Percentiles rank a stretch among this genome's conserved stretches.
Conservation (phyloP, 2,113 vertebrate genomes). For the Plecturocebus donacophilus region DNA sequence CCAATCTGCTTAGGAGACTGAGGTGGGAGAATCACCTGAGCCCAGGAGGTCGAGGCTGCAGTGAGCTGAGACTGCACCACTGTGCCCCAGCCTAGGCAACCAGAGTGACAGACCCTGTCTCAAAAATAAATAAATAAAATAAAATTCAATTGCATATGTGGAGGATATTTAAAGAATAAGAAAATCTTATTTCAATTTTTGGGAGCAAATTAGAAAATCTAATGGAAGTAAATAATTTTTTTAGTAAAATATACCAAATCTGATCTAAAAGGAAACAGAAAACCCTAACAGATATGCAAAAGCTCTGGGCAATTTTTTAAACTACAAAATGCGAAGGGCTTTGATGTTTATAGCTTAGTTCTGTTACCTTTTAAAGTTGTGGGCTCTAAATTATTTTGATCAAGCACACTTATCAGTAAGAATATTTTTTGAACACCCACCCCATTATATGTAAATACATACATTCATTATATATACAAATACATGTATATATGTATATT, state of each 20-base stretch:
- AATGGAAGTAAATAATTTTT: neutral
- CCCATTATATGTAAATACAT: neutral
- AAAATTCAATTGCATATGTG: neutral
- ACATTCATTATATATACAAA: too few relatives aligned
- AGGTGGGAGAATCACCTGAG: neutral
- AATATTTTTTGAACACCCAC: neutral
- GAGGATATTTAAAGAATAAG: neutral
- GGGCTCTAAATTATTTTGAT: neutral
- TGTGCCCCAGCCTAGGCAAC: neutral
- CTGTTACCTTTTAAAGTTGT: neutral
- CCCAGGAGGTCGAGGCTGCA: neutral
- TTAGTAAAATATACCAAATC: neutral
- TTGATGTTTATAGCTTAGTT: neutral
- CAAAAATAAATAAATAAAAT: neutral
- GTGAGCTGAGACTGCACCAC: neutral
- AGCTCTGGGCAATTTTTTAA: neutral
- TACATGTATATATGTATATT: neutral
- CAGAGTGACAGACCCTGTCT: neutral
- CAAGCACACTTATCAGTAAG: neutral
- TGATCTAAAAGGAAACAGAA: neutral
- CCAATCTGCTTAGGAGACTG: neutral
- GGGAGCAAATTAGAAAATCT: neutral
- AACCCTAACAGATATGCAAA: neutral
- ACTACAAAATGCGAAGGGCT: neutral
- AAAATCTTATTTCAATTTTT: neutral